Evolutionary conservation across 2,888 invertebrate species (phyloP), one percentile per base, ranked within the genome.

Genomic region (Andrena trimmerana): DNA sequence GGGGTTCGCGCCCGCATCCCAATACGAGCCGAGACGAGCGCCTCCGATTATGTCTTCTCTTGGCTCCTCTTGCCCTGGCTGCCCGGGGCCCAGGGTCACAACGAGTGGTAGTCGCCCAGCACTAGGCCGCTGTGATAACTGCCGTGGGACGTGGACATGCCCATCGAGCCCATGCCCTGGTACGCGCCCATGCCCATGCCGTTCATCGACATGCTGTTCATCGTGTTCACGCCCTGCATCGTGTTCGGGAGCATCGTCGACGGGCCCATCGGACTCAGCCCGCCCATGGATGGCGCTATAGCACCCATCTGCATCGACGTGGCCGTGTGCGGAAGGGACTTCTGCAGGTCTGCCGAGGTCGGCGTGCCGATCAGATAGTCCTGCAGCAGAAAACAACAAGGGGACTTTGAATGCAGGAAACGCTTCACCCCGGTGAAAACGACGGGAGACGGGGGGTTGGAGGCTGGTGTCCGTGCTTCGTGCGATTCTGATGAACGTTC

Each of bases 241-340:
- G 93, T 90, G 80, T 93, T 92, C 27, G 93, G 93, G 66, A 94
- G 86, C 93, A 94, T 93, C 78, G 94, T 90, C 70, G 93, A 90
- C 2, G 93, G 93, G 0, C 93, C 93, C 93, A 94, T 94, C 4
- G 94, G 94, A 78, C 93, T 93, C 36, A 94, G 89, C 31, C 93
- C 93, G 27, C 93, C 92, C 93, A 94, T 93, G 71, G 93, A 90
- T 20, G 94, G 93, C 8, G 94, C 93, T 65, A 94, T 94, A 73
- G 93, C 91, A 24, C 94, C 94, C 94, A 94, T 94, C 81, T 94
- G 94, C 94, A 94, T 94, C 76, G 94, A 93, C 48, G 94, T 93
- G 29, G 93, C 92, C 71, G 94, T 94, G 77, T 94, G 94, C 3
- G 94, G 94, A 70, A 94, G 81, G 4, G 94, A 92, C 81, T 94